Conservation (phyloP, 2,888 invertebrate species). For the Encarsia formosa region DNA sequence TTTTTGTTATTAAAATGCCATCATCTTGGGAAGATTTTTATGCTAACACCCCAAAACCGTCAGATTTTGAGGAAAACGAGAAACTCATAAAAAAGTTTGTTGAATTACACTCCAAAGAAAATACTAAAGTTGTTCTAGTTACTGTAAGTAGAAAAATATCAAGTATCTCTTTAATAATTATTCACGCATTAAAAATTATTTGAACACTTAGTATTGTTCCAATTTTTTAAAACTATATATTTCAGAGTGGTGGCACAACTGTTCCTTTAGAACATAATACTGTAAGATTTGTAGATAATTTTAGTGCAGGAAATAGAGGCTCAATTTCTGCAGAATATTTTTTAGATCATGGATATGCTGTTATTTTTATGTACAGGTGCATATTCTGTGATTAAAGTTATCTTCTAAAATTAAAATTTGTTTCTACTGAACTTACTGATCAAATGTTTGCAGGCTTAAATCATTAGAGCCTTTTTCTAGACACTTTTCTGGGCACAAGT, state of each 20-base stretch:
- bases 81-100: slow-evolving; percentile 70
- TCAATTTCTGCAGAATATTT: slow-evolving; percentile 95
- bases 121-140: slow-evolving; percentile 70
- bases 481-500: slow-evolving; percentile 75
- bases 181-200: not conserved
- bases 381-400: slow-evolving; percentile 1
- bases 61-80: slow-evolving; percentile 72
- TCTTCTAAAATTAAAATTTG: not conserved
- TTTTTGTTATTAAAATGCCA: slow-evolving; percentile 34
- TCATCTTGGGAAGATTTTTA: slow-evolving; percentile 83
- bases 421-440: not conserved
- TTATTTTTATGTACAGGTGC: slow-evolving; percentile 84
- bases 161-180: not conserved
- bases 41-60: slow-evolving; percentile 71
- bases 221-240: slow-evolving; percentile 16
- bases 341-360: slow-evolving; percentile 79
- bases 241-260: slow-evolving; percentile 91
- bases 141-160: slow-evolving; percentile 62
- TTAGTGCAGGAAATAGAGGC: slow-evolving; percentile 94
- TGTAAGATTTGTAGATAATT: slow-evolving; percentile 97
- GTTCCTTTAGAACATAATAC: slow-evolving; percentile 96
- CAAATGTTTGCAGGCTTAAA: slow-evolving; percentile 60
- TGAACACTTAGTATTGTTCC: slow-evolving; percentile 4
- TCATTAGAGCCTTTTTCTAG: slow-evolving; percentile 88
- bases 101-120: slow-evolving; percentile 63